phyloP scores from a whole-genome alignment of 2,888 invertebrate species.

The Pasiphila rectangulata region DNA sequence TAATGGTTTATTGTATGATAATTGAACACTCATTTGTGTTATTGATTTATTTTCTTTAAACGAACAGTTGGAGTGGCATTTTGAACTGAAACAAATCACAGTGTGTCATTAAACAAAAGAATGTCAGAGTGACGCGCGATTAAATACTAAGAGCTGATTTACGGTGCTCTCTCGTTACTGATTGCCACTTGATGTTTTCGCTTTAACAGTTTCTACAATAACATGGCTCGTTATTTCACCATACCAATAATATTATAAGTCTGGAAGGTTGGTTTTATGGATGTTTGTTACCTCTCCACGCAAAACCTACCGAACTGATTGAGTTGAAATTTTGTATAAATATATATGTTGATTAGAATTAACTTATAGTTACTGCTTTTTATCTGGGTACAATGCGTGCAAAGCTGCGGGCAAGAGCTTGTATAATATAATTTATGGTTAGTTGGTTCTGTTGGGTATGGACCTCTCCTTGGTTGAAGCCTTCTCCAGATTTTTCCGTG shows the following conservation, averaged over 20 bases:
- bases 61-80: slow-evolving; percentile 1
- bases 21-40: slow-evolving; percentile 16
- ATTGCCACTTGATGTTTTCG: not conserved
- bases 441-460: too few species aligned
- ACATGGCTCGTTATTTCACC: not conserved
- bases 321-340: too few species aligned
- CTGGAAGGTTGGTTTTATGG: not conserved
- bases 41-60: slow-evolving; percentile 18
- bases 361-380: too few species aligned
- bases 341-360: too few species aligned
- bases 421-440: too few species aligned
- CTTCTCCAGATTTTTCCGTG: too few species aligned
- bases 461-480: too few species aligned
- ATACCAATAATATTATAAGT: not conserved
- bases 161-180: not conserved
- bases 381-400: too few species aligned
- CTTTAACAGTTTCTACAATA: not conserved
- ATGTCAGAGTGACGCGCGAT: not conserved
- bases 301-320: not conserved
- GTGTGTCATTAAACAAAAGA: slow-evolving; percentile 7
- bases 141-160: slow-evolving; percentile 2
- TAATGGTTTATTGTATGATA: slow-evolving; percentile 10
- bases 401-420: too few species aligned
- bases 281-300: not conserved
- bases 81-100: slow-evolving; percentile 3